Evolutionary conservation across 2,888 invertebrate genomes (phyloP).

Genomic region (Sinohyriopsis cumingii): DNA sequence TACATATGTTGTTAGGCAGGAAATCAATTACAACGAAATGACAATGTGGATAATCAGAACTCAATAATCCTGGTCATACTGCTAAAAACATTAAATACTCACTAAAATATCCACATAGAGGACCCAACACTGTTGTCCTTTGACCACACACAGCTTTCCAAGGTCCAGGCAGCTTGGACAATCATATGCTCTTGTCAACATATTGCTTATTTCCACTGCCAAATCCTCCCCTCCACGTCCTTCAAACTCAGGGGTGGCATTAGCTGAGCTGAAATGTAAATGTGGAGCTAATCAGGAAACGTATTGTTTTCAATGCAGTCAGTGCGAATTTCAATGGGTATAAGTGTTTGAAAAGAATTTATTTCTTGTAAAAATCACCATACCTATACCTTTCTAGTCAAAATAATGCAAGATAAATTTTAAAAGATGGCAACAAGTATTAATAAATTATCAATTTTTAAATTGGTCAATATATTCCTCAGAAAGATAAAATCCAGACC

Average conservation of each 20-base stretch:
- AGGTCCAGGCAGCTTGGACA: conserved; percentile 85
- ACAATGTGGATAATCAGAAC: no score
- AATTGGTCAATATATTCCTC: no score
- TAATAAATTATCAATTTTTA: no score
- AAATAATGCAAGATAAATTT: no score
- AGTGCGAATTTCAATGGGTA: neutral
- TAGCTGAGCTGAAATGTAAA: conserved; percentile 84
- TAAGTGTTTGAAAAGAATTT: neutral
- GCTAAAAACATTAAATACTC: conserved; percentile 40
- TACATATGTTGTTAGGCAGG: no score
- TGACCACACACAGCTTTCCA: conserved; percentile 85
- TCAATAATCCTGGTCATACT: no score
- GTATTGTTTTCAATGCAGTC: neutral
- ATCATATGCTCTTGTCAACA: conserved; percentile 86
- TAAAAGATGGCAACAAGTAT: no score
- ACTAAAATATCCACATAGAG: conserved; percentile 94
- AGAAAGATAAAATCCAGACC: no score
- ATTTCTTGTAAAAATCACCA: neutral
- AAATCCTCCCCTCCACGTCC: conserved; percentile 95
- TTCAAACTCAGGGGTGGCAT: conserved; percentile 97
- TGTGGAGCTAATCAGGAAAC: neutral
- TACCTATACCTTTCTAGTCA: no score
- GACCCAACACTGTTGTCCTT: conserved; percentile 92
- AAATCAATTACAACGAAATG: no score
- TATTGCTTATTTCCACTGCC: conserved; percentile 86